These are phyloP conservation scores for Platycheirus albimanus DNA, from an alignment of 2,888 invertebrate genomes.

Conservation along the genomic window DNA sequence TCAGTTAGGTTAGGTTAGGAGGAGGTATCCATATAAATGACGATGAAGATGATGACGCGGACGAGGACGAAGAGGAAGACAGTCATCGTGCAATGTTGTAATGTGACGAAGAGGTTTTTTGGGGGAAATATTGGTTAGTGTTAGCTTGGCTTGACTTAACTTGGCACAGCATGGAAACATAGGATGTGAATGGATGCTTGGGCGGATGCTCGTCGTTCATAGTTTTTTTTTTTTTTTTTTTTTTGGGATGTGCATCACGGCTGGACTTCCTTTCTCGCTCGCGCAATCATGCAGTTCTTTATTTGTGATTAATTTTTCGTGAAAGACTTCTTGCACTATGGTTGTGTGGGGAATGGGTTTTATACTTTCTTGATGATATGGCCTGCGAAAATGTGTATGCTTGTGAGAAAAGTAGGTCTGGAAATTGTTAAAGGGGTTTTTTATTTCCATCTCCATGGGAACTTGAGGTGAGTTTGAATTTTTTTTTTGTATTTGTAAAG, in stretches of 20 bases:
- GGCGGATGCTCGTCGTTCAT: conserved; percentile 57
- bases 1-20: conserved; percentile 28
- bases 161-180: conserved; percentile 27
- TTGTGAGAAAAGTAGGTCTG: conserved; percentile 18
- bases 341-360: too few species aligned
- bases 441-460: background rate
- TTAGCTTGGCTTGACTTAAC: conserved; percentile 6
- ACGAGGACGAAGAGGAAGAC: background rate
- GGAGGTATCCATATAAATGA: conserved; percentile 3
- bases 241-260: conserved; percentile 40
- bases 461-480: background rate
- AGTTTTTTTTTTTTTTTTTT: conserved; percentile 1
- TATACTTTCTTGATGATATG: conserved; percentile 14
- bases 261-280: conserved; percentile 60
- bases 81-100: conserved; percentile 40
- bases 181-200: conserved; percentile 58
- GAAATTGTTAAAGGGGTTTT: background rate
- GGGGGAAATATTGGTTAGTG: conserved; percentile 36
- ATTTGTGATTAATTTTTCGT: conserved; percentile 67
- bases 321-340: conserved; percentile 34
- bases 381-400: background rate
- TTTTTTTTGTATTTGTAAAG: background rate
- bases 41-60: background rate
- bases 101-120: conserved; percentile 19
- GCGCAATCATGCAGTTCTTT: conserved; percentile 47